These are phyloP conservation scores for Ailurus styani DNA, from an alignment of 2,113 vertebrate genomes.

Conservation along the genomic window DNA sequence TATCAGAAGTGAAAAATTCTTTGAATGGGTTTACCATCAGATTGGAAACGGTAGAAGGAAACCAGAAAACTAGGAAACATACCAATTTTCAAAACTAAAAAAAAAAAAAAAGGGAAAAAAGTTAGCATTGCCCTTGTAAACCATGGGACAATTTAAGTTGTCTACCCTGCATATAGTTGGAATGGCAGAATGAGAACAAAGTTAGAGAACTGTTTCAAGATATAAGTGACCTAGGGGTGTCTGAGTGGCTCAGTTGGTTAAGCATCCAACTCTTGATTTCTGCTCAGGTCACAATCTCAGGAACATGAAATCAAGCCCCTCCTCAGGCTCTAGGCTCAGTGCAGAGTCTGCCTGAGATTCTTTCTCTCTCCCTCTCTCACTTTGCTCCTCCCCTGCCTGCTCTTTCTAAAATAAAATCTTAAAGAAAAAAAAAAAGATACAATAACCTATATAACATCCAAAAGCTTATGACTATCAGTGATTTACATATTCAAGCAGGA, in stretches of 20 bases:
- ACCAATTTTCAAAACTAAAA: neutral
- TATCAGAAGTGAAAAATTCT: neutral
- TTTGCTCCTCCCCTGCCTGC: no score
- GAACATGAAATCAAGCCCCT: no score
- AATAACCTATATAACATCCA: neutral
- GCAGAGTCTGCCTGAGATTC: no score
- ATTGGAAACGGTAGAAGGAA: neutral
- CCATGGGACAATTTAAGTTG: neutral
- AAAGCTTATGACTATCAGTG: neutral
- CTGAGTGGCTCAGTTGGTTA: no score
- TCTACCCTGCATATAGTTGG: neutral
- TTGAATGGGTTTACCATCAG: neutral
- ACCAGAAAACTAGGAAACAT: neutral
- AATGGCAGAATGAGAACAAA: neutral
- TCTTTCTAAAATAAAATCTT: no score
- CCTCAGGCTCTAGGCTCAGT: no score
- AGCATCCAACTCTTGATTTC: no score
- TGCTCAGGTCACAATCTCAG: no score
- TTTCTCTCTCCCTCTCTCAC: no score
- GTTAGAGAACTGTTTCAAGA: neutral
- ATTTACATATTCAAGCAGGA: neutral
- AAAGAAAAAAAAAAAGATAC: neutral
- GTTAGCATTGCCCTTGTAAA: neutral
- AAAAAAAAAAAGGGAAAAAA: neutral
- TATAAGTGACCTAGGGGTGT: neutral